phyloP scores from a whole-genome alignment of 2,113 vertebrate genomes.

The Puntigrus tetrazona region DNA sequence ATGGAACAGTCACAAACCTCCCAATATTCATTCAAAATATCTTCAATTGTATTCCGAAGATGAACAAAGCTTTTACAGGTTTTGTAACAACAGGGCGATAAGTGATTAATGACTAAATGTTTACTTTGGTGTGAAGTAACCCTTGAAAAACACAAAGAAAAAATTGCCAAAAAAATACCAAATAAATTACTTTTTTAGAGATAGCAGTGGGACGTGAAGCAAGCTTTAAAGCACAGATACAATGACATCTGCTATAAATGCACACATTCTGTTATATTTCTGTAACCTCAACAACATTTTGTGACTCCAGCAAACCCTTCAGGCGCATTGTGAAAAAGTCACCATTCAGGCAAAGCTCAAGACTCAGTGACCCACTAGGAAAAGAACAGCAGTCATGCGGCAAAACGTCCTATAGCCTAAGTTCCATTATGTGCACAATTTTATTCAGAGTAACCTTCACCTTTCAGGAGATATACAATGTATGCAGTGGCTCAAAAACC shows the following conservation, averaged over 20 bases:
- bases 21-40: too few species aligned
- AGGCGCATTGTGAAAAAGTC: neutral
- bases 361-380: neutral
- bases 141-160: too few species aligned
- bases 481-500: slow-evolving; percentile 10
- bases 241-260: neutral
- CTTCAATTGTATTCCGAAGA: too few species aligned
- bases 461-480: neutral
- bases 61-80: too few species aligned
- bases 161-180: too few species aligned
- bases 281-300: neutral
- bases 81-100: too few species aligned
- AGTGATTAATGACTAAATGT: too few species aligned
- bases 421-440: neutral
- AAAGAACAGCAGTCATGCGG: neutral
- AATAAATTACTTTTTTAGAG: neutral
- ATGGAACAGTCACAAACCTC: too few species aligned
- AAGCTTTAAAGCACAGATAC: neutral
- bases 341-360: slow-evolving; percentile 1
- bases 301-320: neutral
- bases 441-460: neutral
- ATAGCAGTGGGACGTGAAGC: neutral
- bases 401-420: neutral
- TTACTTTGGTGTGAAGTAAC: too few species aligned
- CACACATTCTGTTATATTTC: neutral